Percentiles rank a stretch among this genome's conserved stretches.
These are phyloP conservation scores for Crocidura indochinensis DNA, from an alignment of 2,797 vertebrate genomes.

Conservation along the genomic window DNA sequence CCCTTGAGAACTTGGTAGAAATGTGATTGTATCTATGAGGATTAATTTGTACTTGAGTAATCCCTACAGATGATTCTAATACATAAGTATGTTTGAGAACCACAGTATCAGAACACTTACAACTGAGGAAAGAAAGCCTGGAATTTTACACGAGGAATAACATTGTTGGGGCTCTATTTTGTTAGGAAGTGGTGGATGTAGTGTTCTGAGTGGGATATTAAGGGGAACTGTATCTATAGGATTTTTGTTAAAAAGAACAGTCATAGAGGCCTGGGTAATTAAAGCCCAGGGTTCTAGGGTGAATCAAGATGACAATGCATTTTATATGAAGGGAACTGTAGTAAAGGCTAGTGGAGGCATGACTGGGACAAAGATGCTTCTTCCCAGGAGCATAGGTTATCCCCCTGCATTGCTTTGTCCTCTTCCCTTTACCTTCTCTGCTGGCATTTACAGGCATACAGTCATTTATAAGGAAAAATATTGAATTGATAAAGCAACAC, in stretches of 20 bases:
- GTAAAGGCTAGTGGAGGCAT: not conserved
- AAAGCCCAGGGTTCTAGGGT: accelerated
- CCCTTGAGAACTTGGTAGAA: not conserved
- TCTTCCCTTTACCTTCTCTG: not conserved
- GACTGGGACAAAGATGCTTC: not conserved
- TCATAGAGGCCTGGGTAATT: accelerated
- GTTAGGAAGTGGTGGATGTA: not conserved
- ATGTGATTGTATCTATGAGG: not conserved
- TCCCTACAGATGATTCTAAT: not conserved
- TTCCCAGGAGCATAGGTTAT: not conserved
- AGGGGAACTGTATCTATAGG: too few species aligned
- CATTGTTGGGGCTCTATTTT: not conserved
- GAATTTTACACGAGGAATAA: too few species aligned
- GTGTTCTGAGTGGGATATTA: not conserved
- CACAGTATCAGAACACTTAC: too few species aligned
- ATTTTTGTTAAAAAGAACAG: not conserved
- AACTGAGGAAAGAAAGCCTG: too few species aligned
- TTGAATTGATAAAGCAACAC: not conserved
- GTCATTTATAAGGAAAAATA: constrained; percentile 1
- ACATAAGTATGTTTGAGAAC: not conserved
- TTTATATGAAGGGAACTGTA: too few species aligned
- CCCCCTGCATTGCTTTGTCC: not conserved
- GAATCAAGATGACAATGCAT: too few species aligned
- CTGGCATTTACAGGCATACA: not conserved
- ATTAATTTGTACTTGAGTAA: not conserved